Base-by-base conservation (phyloP, 2,113 vertebrate species). In the Xyrauchen texanus region DNA sequence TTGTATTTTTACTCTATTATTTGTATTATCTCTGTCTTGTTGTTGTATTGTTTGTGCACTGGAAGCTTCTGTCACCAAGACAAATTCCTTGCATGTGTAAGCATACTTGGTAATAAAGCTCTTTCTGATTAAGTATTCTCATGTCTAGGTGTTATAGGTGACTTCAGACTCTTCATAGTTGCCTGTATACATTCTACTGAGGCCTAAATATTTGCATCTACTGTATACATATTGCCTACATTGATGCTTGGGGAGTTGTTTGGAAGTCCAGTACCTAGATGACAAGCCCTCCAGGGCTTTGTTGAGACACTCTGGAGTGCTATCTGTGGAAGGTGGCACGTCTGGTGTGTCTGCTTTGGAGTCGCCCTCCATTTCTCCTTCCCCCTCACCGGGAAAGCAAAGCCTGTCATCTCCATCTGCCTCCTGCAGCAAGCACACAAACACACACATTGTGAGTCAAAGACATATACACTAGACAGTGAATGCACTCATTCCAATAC, bases 261-360 rank as follows among this genome's bases (percentile, higher is more conserved):
- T 34, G 42, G 15, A 1, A 34, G 21, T 34, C 21, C 45, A 47
- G 62, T 94, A 99, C 98, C 97, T 98, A 84, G 96, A 95, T 49
- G 96, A 96, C 67, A 99, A 92, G 52, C 98, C 98, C 84, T 97
- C 95, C 68, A 99, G 91, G 71, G 95, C 96, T 85, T 89, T 98
- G 91, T 95, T 96, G 82, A 99, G 94, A 87, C 95, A 95, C 89
- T 97, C 89, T 64, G 97, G 98, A 88, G 98, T 99, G 93, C 93
- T 96, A 90, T 99, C 97, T 69, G 86, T 88, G 64, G 94, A 87
- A 55, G 91, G 89, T 55, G 91, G 92, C 66, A 92, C 90, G 81
- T 98, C 96, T 63, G 91, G 91, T 83, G 90, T 90, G 81, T 92
- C 90, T 8, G 84, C 85, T 85, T 93, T 87, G 89, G 92, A 90